Conservation (phyloP, 2,797 vertebrate genomes). For the Streptopelia turtur region DNA sequence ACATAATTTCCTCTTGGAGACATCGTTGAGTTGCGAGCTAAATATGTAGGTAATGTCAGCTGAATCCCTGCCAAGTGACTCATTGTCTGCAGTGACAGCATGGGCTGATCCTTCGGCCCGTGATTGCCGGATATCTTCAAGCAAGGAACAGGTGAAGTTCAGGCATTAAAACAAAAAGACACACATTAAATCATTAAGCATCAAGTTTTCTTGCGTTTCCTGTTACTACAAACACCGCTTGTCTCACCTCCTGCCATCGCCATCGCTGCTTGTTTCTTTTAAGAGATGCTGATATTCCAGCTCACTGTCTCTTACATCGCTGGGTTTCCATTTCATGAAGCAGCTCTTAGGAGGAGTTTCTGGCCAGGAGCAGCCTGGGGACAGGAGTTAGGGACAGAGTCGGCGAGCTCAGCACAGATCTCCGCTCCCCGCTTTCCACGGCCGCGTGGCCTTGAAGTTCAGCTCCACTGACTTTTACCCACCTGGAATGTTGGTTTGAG, state of each 20-base stretch:
- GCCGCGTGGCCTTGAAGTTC: neutral
- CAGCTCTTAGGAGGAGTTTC: neutral
- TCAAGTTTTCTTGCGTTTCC: neutral
- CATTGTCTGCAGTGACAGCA: neutral
- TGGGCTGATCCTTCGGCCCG: neutral
- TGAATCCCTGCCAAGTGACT: neutral
- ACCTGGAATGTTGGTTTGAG: neutral
- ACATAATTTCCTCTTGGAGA: neutral
- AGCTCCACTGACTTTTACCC: neutral
- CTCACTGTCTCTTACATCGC: neutral
- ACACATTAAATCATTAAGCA: neutral
- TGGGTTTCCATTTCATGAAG: neutral
- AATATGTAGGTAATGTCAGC: neutral
- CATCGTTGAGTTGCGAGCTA: neutral
- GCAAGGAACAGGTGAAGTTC: neutral
- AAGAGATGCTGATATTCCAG: neutral
- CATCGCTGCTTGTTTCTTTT: neutral
- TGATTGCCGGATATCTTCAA: neutral
- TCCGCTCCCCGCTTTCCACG: neutral
- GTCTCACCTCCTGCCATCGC: neutral
- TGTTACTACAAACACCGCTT: neutral
- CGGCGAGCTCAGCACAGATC: neutral
- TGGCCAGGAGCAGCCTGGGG: neutral
- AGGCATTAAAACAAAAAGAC: neutral
- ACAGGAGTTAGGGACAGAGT: neutral